Percentiles rank a stretch among this genome's conserved stretches.
These are phyloP conservation scores for Scolopax mira DNA, from an alignment of 2,113 vertebrate species.

Conservation along the genomic window DNA sequence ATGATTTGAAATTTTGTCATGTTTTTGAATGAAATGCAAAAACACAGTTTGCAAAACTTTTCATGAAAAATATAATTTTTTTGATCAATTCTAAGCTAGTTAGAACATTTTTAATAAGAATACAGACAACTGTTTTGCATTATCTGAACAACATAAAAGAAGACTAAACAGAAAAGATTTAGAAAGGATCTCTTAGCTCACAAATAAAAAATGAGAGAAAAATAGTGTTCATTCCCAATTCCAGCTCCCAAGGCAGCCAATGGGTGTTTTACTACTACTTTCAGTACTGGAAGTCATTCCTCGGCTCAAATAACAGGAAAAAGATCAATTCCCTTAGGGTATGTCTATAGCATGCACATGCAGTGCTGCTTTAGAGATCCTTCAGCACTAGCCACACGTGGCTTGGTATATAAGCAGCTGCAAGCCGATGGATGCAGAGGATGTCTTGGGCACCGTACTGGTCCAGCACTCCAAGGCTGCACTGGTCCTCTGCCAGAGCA, in stretches of 20 bases:
- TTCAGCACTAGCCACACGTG: not conserved
- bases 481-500: not conserved
- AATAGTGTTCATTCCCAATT: not conserved
- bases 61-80: not conserved
- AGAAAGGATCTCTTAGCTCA: constrained; percentile 34
- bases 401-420: accelerated
- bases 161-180: constrained; percentile 38
- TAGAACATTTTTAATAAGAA: not conserved
- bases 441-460: accelerated
- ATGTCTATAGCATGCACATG: not conserved
- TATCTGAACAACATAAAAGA: constrained; percentile 34
- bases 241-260: constrained; percentile 29
- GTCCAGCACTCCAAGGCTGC: accelerated
- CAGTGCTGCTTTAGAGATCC: not conserved
- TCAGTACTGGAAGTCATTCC: constrained; percentile 11
- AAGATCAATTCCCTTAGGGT: not conserved
- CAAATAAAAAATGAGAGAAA: constrained; percentile 28
- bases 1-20: not conserved
- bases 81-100: not conserved
- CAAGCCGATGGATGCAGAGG: accelerated
- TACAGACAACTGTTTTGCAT: constrained; percentile 10
- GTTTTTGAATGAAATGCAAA: constrained; percentile 11
- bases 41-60: not conserved
- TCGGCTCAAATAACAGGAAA: not conserved
- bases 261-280: constrained; percentile 38